These are phyloP conservation scores for Dromius quadrimaculatus DNA, from an alignment of 2,888 invertebrate species.

Conservation along the genomic window DNA sequence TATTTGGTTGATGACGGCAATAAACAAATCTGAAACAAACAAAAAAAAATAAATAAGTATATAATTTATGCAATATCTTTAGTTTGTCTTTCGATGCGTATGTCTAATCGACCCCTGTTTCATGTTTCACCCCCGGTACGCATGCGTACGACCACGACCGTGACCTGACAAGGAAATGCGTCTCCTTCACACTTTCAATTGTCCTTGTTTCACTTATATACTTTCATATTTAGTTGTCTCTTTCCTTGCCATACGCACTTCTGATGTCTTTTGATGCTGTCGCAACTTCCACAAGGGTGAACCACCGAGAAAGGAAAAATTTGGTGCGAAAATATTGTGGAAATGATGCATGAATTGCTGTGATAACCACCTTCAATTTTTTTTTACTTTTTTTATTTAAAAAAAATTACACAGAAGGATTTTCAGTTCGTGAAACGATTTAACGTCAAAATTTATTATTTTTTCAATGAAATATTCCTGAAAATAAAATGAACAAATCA, in stretches of 20 bases:
- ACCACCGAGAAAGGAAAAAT: slow-evolving; percentile 25
- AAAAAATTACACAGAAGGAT: too few species aligned
- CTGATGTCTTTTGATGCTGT: slow-evolving; percentile 15
- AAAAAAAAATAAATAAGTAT: slow-evolving; percentile 29
- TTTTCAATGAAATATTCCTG: too few species aligned
- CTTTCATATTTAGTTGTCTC: not conserved
- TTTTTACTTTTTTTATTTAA: too few species aligned
- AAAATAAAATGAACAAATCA: too few species aligned
- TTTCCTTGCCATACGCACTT: slow-evolving; percentile 17
- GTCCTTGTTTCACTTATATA: not conserved
- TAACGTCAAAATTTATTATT: too few species aligned
- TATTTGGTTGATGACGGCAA: slow-evolving; percentile 42
- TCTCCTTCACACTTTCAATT: slow-evolving; percentile 11
- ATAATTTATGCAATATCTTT: too few species aligned
- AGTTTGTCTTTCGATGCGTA: too few species aligned
- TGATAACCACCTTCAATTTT: too few species aligned
- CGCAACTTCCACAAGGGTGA: slow-evolving; percentile 16
- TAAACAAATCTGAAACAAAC: slow-evolving; percentile 49
- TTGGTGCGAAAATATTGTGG: too few species aligned
- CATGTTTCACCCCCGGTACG: slow-evolving; percentile 10
- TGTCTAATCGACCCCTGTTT: slow-evolving; percentile 40
- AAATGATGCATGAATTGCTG: too few species aligned
- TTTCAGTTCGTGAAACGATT: too few species aligned
- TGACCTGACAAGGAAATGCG: slow-evolving; percentile 51
- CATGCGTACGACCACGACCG: slow-evolving; percentile 44